Conservation (phyloP, 2,888 invertebrate species). For the Myopa testacea region DNA sequence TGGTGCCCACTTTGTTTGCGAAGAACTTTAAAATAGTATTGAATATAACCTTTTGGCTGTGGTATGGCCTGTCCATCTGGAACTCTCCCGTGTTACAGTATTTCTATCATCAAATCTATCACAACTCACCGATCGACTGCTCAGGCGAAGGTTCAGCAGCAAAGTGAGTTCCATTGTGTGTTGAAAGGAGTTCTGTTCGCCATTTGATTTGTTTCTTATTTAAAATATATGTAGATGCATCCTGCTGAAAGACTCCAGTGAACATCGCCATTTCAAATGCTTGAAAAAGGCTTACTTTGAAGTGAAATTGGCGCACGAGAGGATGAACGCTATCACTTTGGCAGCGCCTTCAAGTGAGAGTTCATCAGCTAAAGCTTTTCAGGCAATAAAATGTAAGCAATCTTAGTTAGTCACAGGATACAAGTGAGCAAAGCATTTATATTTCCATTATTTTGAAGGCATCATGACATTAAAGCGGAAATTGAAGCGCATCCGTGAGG, state of each 20-base stretch:
- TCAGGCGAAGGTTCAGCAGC: slow-evolving; percentile 67
- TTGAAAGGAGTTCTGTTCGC: neutral
- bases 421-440: neutral
- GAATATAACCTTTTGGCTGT: slow-evolving; percentile 64
- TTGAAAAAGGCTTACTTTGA: slow-evolving; percentile 65
- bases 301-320: slow-evolving; percentile 65
- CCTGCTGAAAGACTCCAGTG: slow-evolving; percentile 64
- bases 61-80: slow-evolving; percentile 68
- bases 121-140: slow-evolving; percentile 64
- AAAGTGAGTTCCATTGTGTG: slow-evolving; percentile 52
- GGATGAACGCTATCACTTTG: slow-evolving; percentile 54
- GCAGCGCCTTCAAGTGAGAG: slow-evolving; percentile 54
- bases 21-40: slow-evolving; percentile 66
- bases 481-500: slow-evolving; percentile 67
- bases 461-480: slow-evolving; percentile 68
- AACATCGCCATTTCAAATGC: slow-evolving; percentile 65
- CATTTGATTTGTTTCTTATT: neutral
- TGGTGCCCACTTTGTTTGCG: slow-evolving; percentile 67
- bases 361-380: slow-evolving; percentile 66
- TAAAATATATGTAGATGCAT: slow-evolving; percentile 59
- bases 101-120: slow-evolving; percentile 68
- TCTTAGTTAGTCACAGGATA: neutral
- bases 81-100: slow-evolving; percentile 67
- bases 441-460: slow-evolving; percentile 51
- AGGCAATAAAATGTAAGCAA: slow-evolving; percentile 66